phyloP scores from a whole-genome alignment of 2,113 vertebrate genomes.

The Dasyurus viverrinus region DNA sequence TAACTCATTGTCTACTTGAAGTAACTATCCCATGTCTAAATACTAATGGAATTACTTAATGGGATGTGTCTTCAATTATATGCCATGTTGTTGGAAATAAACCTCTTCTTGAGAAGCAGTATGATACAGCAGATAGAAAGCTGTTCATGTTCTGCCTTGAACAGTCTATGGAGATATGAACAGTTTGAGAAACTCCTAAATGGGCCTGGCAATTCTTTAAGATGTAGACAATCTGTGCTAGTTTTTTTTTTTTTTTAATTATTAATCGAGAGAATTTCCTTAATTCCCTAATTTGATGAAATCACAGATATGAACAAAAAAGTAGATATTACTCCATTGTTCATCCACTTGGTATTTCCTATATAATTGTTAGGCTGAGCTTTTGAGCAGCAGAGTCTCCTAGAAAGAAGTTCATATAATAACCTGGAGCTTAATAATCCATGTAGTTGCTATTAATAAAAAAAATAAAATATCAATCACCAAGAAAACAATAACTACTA shows the following conservation, averaged over 20 bases:
- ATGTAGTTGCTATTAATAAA: neutral
- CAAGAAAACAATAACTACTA: neutral
- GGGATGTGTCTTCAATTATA: neutral
- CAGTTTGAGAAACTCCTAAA: neutral
- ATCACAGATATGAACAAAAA: neutral
- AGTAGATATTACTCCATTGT: neutral
- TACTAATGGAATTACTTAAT: neutral
- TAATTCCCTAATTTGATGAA: neutral
- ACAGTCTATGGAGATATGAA: neutral
- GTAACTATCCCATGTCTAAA: neutral
- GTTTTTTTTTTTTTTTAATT: neutral
- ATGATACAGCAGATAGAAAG: neutral
- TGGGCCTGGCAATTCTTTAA: neutral
- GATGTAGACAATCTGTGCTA: neutral
- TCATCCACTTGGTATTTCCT: neutral
- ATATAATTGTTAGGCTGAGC: neutral
- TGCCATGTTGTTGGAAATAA: neutral
- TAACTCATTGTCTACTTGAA: neutral
- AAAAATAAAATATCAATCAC: neutral
- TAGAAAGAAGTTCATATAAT: neutral
- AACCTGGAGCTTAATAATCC: neutral
- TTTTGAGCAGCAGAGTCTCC: neutral
- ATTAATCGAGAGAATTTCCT: neutral
- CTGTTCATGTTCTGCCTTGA: neutral
- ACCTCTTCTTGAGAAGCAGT: neutral